Evolutionary conservation across 2,888 invertebrate species (phyloP).

Genomic region (Caenorhabditis drosophilae): DNA sequence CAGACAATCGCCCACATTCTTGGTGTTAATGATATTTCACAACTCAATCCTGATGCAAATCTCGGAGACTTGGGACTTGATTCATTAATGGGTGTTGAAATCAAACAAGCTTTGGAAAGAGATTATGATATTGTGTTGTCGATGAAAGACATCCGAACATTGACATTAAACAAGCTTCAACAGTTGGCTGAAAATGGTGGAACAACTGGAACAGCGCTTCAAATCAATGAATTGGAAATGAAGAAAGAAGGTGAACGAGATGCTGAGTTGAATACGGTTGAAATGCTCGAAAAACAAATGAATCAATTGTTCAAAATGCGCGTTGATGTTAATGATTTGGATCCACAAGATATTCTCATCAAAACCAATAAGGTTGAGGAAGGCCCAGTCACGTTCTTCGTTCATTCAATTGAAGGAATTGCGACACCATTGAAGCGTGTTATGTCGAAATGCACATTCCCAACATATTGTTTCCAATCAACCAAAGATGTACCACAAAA

Average conservation of each 20-base stretch:
- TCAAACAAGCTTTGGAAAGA: constrained; percentile 77
- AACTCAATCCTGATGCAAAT: constrained; percentile 79
- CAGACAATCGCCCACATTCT: constrained; percentile 69
- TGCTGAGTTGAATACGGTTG: constrained; percentile 63
- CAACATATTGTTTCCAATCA: constrained; percentile 68
- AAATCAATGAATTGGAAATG: constrained; percentile 62
- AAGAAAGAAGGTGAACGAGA: constrained; percentile 66
- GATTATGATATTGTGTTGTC: constrained; percentile 85
- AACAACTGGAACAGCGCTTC: constrained; percentile 53
- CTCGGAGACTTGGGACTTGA: constrained; percentile 96
- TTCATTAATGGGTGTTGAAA: constrained; percentile 97
- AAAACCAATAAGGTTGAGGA: constrained; percentile 64
- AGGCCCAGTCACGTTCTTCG: constrained; percentile 71
- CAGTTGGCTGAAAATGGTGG: constrained; percentile 71
- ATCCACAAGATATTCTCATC: constrained; percentile 68
- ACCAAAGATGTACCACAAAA: constrained; percentile 66
- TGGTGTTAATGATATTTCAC: constrained; percentile 84
- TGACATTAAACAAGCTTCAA: constrained; percentile 81
- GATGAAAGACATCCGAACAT: constrained; percentile 75
- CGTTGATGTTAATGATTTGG: constrained; percentile 72
- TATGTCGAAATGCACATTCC: constrained; percentile 76
- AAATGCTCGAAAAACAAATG: constrained; percentile 68
- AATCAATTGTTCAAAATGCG: constrained; percentile 69
- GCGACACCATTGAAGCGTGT: constrained; percentile 71
- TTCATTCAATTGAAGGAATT: constrained; percentile 87